These are phyloP conservation scores for Neodiprion pinetum DNA, from an alignment of 1,140 invertebrate genomes.

Conservation along the genomic window DNA sequence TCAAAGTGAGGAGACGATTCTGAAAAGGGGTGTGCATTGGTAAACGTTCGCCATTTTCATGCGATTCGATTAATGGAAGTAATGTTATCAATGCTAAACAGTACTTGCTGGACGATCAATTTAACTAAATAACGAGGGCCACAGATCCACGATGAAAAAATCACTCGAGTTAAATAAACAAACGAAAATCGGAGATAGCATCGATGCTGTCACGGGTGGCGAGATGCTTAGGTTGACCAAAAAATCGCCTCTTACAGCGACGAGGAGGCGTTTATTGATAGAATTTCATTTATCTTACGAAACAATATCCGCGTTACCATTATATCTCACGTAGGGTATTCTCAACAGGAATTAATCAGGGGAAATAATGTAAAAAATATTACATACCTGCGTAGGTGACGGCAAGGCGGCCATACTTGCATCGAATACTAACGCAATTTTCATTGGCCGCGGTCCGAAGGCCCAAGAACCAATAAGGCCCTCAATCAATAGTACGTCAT, in stretches of 20 bases:
- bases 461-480: slow-evolving; percentile 53
- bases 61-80: too few species aligned
- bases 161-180: background rate
- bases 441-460: background rate
- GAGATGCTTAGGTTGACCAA: too few species aligned
- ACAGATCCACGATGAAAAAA: background rate
- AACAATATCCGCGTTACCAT: too few species aligned
- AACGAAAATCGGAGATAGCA: background rate
- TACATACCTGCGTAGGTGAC: slow-evolving; percentile 60
- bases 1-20: background rate
- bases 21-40: slow-evolving; percentile 1
- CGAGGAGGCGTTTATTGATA: too few species aligned
- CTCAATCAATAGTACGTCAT: slow-evolving; percentile 58
- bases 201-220: too few species aligned
- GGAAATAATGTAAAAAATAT: slow-evolving; percentile 36
- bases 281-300: too few species aligned
- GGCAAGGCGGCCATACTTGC: slow-evolving; percentile 60
- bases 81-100: too few species aligned
- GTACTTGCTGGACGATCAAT: too few species aligned
- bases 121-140: too few species aligned
- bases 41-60: background rate
- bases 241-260: too few species aligned
- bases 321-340: too few species aligned
- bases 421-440: slow-evolving; percentile 44
- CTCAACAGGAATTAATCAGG: too few species aligned